phyloP scores from a whole-genome alignment of 2,888 invertebrate genomes.

The Rapana venosa region DNA sequence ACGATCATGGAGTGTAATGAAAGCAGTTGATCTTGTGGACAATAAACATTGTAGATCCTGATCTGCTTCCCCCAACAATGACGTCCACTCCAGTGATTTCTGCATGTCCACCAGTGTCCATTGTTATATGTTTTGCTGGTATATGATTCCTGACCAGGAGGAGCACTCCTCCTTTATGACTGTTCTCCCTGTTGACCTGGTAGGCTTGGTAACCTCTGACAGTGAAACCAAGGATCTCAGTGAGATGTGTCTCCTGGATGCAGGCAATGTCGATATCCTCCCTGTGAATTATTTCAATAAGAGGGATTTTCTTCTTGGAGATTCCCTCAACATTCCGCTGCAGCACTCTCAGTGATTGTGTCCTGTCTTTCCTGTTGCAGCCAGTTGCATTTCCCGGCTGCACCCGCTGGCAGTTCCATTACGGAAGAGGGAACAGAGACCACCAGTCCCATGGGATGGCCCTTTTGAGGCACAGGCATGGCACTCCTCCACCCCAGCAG shows the following conservation, averaged over 20 bases:
- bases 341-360: constrained; percentile 37
- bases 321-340: constrained; percentile 56
- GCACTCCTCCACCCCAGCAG: no score
- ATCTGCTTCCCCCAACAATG: neutral
- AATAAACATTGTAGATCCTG: constrained; percentile 12
- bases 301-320: constrained; percentile 51
- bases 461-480: no score
- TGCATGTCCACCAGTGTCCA: constrained; percentile 38
- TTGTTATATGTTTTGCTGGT: constrained; percentile 39
- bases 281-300: constrained; percentile 48
- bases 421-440: no score
- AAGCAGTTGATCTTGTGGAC: neutral
- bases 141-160: constrained; percentile 51
- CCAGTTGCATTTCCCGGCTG: constrained; percentile 10
- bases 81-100: constrained; percentile 24
- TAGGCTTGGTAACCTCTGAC: no score
- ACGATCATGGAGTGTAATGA: neutral
- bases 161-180: constrained; percentile 48
- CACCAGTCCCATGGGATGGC: no score
- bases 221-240: constrained; percentile 35
- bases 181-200: constrained; percentile 44
- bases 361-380: neutral
- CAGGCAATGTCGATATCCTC: constrained; percentile 50
- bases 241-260: constrained; percentile 53
- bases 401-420: no score